A percentile compares a stretch with the other conserved stretches of the same genome.
These are phyloP conservation scores for Phengaris arion DNA, from an alignment of 2,888 invertebrate genomes.

Conservation along the genomic window DNA sequence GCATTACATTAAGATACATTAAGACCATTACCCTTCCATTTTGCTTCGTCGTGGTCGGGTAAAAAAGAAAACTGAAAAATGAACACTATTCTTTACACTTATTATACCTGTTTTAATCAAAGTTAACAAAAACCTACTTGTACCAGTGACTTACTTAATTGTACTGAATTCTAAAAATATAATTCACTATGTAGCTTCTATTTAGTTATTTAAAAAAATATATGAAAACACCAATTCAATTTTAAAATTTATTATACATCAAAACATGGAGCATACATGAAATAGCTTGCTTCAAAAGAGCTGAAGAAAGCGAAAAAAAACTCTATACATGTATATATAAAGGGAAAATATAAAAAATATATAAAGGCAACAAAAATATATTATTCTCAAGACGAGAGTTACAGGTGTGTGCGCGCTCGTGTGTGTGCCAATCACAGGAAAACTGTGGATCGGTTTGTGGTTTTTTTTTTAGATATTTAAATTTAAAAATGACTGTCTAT, in stretches of 20 bases:
- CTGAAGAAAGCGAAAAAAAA: conserved; percentile 29
- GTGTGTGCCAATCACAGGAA: conserved; percentile 46
- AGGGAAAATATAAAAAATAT: conserved; percentile 78
- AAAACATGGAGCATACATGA: conserved; percentile 25
- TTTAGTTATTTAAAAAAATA: neutral
- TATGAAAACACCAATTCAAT: conserved; percentile 26
- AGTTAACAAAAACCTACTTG: conserved; percentile 1
- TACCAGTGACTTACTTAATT: neutral
- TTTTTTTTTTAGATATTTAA: neutral
- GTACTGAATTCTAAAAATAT: neutral
- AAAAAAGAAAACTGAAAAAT: no score
- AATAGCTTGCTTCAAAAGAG: conserved; percentile 29
- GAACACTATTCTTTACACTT: neutral
- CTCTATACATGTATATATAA: conserved; percentile 53
- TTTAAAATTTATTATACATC: conserved; percentile 28
- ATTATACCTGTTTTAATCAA: neutral
- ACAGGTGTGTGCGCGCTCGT: conserved; percentile 57
- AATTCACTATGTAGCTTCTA: neutral
- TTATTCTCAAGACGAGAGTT: conserved; percentile 71
- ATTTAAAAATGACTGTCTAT: neutral
- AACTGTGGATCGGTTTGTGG: conserved; percentile 45
- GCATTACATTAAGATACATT: no score
- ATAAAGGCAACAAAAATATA: conserved; percentile 79
- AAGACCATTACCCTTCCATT: no score
- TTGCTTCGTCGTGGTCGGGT: no score